Base-by-base conservation (phyloP, 2,888 invertebrate genomes). In the Tromatobia lineatoria region DNA sequence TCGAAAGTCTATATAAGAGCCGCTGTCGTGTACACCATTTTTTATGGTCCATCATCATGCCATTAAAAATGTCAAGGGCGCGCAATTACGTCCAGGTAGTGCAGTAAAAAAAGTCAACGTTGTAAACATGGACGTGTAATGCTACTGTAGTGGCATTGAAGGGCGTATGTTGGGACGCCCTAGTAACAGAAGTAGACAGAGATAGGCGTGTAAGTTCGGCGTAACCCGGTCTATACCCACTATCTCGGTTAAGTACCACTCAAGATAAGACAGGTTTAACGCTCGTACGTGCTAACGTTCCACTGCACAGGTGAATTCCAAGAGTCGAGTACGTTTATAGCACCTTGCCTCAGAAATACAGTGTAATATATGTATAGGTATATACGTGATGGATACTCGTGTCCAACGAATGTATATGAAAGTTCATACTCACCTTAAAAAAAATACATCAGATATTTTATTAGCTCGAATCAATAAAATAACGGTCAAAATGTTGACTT, bases 201-300 rank as follows among this genome's bases (percentile, higher is more conserved):
- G 71, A 80, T 76, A 74, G 77, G 34, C 52, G 59, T 66, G 69
- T 73, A 80, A 71, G 81, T 73, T 81, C 52, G 77, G 74, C 64
- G 77, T 70, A 74, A 81, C 84, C 80, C 61, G 57, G 69, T 81
- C 64, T 80, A 67, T 61, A 61, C 38, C 61, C 78, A 81, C 84
- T 84, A 84, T 84, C 84, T 77, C 80, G 74, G 80, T 81, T 84
- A 84, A 81, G 80, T 74, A 83, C 80, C 77, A 81, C 74, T 81
- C 80, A 84, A 84, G 84, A 84, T 84, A 84, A 84, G 84, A 77
- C 80, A 78, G 74, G 84, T 81, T 84, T 84, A 84, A 81, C 77
- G 80, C 64, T 81, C 70, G 77, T 81, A 84, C 84, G 84, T 84
- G 84, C 84, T 84, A 84, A 70, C 78, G 80, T 77, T 64, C 54